Conservation (phyloP, 2,797 vertebrate species). For the Clarias fuscus region DNA sequence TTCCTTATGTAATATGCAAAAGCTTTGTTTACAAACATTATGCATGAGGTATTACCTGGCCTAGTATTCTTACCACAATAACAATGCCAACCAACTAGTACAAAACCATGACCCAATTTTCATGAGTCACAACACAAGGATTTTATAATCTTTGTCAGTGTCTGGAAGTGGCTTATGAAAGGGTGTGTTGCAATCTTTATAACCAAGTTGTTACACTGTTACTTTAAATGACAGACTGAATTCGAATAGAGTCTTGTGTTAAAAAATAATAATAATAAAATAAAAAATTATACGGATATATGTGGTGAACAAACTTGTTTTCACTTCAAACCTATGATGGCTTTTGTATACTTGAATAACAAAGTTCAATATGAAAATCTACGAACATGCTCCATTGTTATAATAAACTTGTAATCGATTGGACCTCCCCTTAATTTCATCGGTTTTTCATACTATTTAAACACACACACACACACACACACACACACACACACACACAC, state of each 20-base stretch:
- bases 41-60: conserved; percentile 15
- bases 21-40: conserved; percentile 33
- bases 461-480: neutral
- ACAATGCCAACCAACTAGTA: neutral
- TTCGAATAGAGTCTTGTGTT: neutral
- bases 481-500: neutral
- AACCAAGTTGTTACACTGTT: conserved; percentile 22
- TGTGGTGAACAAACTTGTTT: conserved; percentile 38
- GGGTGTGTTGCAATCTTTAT: conserved; percentile 25
- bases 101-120: neutral
- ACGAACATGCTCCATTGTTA: conserved; percentile 31
- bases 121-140: conserved; percentile 26
- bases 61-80: conserved; percentile 24
- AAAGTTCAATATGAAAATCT: conserved; percentile 26
- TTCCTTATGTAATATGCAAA: neutral
- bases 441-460: neutral
- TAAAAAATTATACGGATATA: conserved; percentile 22
- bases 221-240: conserved; percentile 28
- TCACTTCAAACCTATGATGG: conserved; percentile 38
- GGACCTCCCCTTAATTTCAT: neutral
- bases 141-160: conserved; percentile 42
- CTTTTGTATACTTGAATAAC: neutral
- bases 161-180: conserved; percentile 31
- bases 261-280: neutral
- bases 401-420: neutral